These are phyloP conservation scores for Ophion costatus DNA, from an alignment of 2,888 invertebrate genomes.

Conservation along the genomic window DNA sequence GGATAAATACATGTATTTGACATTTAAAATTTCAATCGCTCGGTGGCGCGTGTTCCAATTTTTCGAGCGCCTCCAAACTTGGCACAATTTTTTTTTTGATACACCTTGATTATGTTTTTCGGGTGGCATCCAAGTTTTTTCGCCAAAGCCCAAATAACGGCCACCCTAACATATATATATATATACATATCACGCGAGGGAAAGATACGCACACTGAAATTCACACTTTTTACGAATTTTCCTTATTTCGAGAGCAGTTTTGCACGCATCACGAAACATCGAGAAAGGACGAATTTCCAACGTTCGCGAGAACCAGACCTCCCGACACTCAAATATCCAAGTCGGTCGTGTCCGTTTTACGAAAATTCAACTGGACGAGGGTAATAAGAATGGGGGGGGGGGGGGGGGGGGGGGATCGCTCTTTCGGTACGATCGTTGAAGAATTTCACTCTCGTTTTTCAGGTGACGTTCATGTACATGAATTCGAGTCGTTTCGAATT, in stretches of 20 bases:
- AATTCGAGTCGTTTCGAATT: slow-evolving; percentile 91
- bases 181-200: background rate
- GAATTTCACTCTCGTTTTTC: slow-evolving; percentile 7
- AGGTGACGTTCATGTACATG: slow-evolving; percentile 94
- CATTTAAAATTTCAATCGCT: too few relatives aligned
- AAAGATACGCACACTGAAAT: background rate
- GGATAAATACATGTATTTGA: too few relatives aligned
- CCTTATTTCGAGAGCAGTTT: slow-evolving; percentile 86
- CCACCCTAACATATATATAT: too few relatives aligned
- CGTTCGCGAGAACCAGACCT: slow-evolving; percentile 95
- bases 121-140: too few relatives aligned
- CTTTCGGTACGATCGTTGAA: background rate
- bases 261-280: slow-evolving; percentile 96
- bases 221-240: too few relatives aligned
- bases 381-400: slow-evolving; percentile 84
- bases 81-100: too few relatives aligned
- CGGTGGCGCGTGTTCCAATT: too few relatives aligned
- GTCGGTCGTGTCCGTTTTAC: slow-evolving; percentile 93
- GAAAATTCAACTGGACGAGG: slow-evolving; percentile 95
- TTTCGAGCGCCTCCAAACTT: too few relatives aligned
- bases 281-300: slow-evolving; percentile 94
- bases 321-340: slow-evolving; percentile 97
- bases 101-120: too few relatives aligned
- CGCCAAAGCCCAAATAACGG: too few relatives aligned
- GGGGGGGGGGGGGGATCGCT: background rate